A percentile compares a stretch with the other conserved stretches of the same genome.
phyloP scores from a whole-genome alignment of 2,113 vertebrate species.

The Halcyon senegalensis region DNA sequence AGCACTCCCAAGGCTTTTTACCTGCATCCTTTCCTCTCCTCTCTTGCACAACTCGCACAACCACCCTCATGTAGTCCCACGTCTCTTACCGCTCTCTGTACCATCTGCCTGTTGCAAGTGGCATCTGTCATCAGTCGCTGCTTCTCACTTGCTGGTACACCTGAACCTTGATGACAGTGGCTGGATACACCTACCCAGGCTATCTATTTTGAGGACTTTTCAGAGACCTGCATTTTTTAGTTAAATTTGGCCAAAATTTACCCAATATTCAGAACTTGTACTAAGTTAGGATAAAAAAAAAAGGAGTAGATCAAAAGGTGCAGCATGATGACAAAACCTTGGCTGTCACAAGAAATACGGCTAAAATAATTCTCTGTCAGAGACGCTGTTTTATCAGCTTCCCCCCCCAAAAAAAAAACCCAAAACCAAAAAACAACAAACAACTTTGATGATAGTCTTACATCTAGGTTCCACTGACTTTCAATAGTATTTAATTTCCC shows the following conservation, averaged over 20 bases:
- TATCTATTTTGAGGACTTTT: neutral
- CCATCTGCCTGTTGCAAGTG: neutral
- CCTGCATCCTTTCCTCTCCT: neutral
- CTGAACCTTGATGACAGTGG: neutral
- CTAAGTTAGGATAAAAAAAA: neutral
- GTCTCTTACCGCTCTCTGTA: neutral
- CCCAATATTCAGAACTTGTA: neutral
- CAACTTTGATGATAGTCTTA: neutral
- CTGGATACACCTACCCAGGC: neutral
- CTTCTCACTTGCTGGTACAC: neutral
- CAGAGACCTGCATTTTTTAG: neutral
- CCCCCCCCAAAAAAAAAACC: neutral
- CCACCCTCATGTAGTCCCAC: neutral
- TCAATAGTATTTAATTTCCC: neutral
- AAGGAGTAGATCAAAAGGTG: neutral
- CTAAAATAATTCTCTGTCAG: neutral
- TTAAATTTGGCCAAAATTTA: neutral
- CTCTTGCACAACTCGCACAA: neutral
- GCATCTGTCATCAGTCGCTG: neutral
- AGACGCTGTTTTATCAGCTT: neutral
- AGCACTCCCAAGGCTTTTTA: neutral
- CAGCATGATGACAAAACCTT: neutral
- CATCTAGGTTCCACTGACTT: neutral
- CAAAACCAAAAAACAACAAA: no score
- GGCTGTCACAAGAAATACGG: neutral